phyloP scores from a whole-genome alignment of 2,113 vertebrate species.

The Erpornis zantholeuca region DNA sequence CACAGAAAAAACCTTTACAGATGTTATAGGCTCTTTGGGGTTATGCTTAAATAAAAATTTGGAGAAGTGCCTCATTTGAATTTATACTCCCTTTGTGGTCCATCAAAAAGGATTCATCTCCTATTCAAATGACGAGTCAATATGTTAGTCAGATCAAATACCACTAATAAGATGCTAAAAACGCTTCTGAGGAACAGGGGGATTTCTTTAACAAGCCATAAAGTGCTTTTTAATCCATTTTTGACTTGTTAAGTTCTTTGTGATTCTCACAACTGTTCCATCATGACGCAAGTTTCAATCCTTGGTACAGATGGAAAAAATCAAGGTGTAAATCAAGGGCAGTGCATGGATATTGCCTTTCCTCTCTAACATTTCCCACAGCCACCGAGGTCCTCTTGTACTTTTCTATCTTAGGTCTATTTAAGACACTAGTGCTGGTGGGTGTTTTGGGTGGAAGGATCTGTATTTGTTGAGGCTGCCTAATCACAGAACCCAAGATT shows the following conservation, averaged over 20 bases:
- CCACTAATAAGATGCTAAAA: slow-evolving; percentile 74
- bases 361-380: background rate
- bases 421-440: background rate
- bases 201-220: slow-evolving; percentile 75
- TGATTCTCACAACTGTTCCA: slow-evolving; percentile 61
- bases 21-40: slow-evolving; percentile 23
- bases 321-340: slow-evolving; percentile 63
- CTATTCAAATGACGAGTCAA: slow-evolving; percentile 72
- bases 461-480: background rate
- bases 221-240: slow-evolving; percentile 77
- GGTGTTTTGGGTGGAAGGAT: background rate
- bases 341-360: background rate
- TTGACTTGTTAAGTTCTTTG: slow-evolving; percentile 71
- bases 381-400: background rate
- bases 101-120: slow-evolving; percentile 66
- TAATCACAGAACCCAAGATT: background rate
- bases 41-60: slow-evolving; percentile 60
- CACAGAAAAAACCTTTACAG: slow-evolving; percentile 33
- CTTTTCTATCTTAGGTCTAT: background rate
- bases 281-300: slow-evolving; percentile 53
- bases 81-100: slow-evolving; percentile 75
- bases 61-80: slow-evolving; percentile 60
- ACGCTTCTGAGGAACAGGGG: slow-evolving; percentile 66
- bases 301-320: slow-evolving; percentile 50
- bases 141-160: slow-evolving; percentile 76